Conservation (phyloP, 2,888 invertebrate species). For the Ormyrus thymus region DNA sequence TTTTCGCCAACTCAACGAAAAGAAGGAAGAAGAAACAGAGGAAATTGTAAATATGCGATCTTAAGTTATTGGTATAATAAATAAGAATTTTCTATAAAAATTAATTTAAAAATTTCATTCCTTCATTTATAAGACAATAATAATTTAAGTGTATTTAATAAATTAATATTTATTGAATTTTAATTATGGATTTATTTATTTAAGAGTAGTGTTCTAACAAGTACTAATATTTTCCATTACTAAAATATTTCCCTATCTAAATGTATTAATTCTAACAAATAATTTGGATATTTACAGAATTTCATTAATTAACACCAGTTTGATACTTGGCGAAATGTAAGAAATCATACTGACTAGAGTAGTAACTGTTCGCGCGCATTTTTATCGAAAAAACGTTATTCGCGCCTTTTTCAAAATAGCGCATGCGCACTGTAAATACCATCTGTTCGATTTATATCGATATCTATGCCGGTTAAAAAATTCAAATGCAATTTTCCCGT, state of each 20-base stretch:
- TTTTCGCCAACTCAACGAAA: slow-evolving; percentile 19
- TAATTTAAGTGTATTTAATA: no score
- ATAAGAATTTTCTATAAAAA: background rate
- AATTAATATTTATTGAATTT: no score
- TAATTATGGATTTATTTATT: no score
- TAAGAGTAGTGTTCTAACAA: no score
- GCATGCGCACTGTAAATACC: slow-evolving; percentile 14
- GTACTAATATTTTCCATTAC: no score
- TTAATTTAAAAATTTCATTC: no score
- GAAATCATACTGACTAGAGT: slow-evolving; percentile 20
- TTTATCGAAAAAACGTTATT: slow-evolving; percentile 16
- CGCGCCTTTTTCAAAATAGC: slow-evolving; percentile 43
- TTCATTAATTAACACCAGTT: no score
- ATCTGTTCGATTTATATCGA: background rate
- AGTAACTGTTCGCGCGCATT: slow-evolving; percentile 43
- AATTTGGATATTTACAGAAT: no score
- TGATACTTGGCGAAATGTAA: no score
- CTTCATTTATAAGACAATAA: no score
- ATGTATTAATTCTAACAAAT: no score
- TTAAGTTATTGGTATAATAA: background rate
- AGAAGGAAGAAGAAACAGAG: background rate
- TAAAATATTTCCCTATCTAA: no score
- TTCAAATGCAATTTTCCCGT: background rate
- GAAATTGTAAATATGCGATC: background rate
- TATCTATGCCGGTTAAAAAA: slow-evolving; percentile 2